Evolutionary conservation across 1,140 invertebrate genomes (phyloP), one percentile per base, ranked within the genome.

Genomic region (Ephestia elutella): DNA sequence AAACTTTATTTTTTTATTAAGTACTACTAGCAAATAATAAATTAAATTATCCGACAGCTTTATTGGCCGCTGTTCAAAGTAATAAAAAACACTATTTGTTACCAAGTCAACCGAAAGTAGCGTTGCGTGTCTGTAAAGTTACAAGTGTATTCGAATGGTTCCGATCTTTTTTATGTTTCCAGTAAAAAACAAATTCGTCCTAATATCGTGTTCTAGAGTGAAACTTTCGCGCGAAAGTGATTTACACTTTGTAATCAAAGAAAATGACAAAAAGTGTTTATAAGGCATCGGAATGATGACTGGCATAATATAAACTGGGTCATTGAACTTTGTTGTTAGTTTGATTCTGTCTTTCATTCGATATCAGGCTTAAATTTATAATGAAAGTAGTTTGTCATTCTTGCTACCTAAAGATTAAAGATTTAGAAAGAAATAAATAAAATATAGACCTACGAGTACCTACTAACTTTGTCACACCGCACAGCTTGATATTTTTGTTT

Each of bases 201-300:
- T 4, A 44, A 35, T 25, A 32, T 32, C 11, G 30, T 32, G 30
- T n/a, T 44, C 38, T 11, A 2, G 15, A 44, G n/a, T 44, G n/a
- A 44, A 44, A 44, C 8, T 44, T 44, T 44, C 5, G 15, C 38
- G 15, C n/a, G 13, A 44, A 15, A 44, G 30, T 11, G 30, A 32
- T 44, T 44, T 44, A 44, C 38, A 44, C 38, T 44, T 35, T 44
- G 38, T 44, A 13, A 20, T 50, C 18, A 21, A 20, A 20, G 18
- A 11, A 50, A 50, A 50, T 20, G 10, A 50, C 49, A 50, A 50
- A 50, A 50, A 20, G 20, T 50, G 18, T 9, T 50, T 18, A 49
- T 3, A 5, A n/a, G 48, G 2, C 3, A 50, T 25, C 21, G 21
- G 20, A 20, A 13, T 11, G 7, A 13, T n/a, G n/a, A 4, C 11